A percentile compares a stretch with the other conserved stretches of the same genome.
phyloP scores from a whole-genome alignment of 2,113 vertebrate genomes.

The Anolis carolinensis region DNA sequence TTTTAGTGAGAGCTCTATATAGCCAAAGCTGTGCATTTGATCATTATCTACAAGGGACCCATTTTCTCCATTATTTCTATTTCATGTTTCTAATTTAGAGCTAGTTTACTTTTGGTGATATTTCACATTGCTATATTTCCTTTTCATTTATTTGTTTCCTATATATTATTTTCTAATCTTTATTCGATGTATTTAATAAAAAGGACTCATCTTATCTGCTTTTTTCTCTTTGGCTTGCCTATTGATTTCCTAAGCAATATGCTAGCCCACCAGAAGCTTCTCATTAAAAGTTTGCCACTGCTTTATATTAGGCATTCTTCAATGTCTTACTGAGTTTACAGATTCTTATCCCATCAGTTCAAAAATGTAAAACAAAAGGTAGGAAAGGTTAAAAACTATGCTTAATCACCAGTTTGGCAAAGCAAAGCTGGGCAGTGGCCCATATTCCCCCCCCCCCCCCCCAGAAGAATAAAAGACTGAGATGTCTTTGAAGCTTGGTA shows the following conservation, averaged over 20 bases:
- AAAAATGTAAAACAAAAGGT: slow-evolving; percentile 2
- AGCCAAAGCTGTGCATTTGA: not conserved
- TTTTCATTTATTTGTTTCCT: not conserved
- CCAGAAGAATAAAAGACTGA: not conserved
- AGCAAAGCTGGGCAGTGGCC: not conserved
- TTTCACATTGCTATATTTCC: not conserved
- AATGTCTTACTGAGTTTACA: not conserved
- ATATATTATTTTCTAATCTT: not conserved
- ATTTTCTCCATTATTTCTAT: not conserved
- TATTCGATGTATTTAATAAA: not conserved
- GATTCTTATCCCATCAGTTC: slow-evolving; percentile 7
- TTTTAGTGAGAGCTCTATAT: not conserved
- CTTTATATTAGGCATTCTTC: slow-evolving; percentile 17
- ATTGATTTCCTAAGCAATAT: slow-evolving; percentile 8
- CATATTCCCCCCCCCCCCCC: not conserved
- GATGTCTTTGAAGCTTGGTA: not conserved
- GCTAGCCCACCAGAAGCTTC: not conserved
- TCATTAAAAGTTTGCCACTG: slow-evolving; percentile 13
- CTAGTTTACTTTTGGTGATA: not conserved
- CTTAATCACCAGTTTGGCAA: not conserved
- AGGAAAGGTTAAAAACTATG: not conserved
- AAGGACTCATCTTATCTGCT: not conserved
- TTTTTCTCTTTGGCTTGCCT: not conserved
- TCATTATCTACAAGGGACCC: not conserved
- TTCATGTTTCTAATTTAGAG: not conserved